Percentiles rank a stretch among this genome's conserved stretches.
These are phyloP conservation scores for Aegithalos caudatus DNA, from an alignment of 2,113 vertebrate species.

Conservation along the genomic window DNA sequence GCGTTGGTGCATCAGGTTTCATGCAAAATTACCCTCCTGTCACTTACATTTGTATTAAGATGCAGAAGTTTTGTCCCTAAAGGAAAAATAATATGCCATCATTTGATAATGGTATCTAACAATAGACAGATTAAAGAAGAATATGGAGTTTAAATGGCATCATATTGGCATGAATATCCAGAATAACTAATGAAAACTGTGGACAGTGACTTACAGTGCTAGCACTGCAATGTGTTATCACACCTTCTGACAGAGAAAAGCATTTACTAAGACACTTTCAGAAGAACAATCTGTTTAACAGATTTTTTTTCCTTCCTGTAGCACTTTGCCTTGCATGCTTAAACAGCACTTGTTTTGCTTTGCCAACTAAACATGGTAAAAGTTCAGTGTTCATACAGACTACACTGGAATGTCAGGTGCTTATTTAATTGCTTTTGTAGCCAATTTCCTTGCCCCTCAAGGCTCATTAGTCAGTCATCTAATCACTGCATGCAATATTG, in stretches of 20 bases:
- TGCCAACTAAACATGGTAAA: neutral
- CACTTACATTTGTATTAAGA: neutral
- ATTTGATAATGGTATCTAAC: neutral
- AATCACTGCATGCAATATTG: constrained; percentile 59
- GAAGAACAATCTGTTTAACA: neutral
- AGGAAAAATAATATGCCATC: neutral
- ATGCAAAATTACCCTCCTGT: neutral
- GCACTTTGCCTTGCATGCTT: neutral
- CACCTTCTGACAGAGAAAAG: neutral
- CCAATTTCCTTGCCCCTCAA: constrained; percentile 68
- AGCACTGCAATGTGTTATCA: neutral
- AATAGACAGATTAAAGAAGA: neutral
- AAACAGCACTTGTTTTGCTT: neutral
- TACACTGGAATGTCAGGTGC: constrained; percentile 52
- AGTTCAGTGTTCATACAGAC: constrained; percentile 15
- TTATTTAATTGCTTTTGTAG: constrained; percentile 66
- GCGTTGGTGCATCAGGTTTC: neutral
- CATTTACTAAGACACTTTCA: neutral
- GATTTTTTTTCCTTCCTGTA: neutral
- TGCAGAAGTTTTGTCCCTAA: neutral
- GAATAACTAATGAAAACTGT: neutral
- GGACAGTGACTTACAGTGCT: neutral
- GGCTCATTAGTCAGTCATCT: constrained; percentile 72
- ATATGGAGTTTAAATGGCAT: neutral
- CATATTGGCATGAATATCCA: neutral